Evolutionary conservation across 2,797 vertebrate genomes (phyloP).

Genomic region (Mus spretus): DNA sequence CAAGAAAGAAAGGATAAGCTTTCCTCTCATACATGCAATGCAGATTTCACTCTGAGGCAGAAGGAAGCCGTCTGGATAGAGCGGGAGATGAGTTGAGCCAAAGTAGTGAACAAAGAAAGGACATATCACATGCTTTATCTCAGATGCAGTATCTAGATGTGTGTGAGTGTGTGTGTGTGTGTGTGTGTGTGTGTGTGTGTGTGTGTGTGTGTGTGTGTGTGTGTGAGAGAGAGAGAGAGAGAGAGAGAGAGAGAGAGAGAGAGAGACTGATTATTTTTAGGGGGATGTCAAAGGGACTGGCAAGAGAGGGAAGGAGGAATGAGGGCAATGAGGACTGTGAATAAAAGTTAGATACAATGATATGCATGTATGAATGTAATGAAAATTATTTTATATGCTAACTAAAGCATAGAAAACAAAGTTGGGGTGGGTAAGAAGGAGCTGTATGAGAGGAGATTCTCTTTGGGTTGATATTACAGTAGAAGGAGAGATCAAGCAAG

Average conservation of each 20-base stretch:
- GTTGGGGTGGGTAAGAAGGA: neutral
- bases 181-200: neutral
- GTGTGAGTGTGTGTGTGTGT: neutral
- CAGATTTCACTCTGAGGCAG: neutral
- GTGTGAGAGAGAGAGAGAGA: too few species aligned
- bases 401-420: neutral
- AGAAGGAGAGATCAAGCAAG: neutral
- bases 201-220: neutral
- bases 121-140: neutral
- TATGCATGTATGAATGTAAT: neutral
- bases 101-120: neutral
- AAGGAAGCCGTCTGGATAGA: neutral
- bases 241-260: too few species aligned
- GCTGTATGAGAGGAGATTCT: neutral
- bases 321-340: neutral
- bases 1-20: neutral
- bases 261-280: neutral
- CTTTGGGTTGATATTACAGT: constrained; percentile 48
- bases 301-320: neutral
- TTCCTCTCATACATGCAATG: neutral
- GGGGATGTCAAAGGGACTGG: neutral
- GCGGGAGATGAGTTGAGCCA: neutral
- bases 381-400: neutral
- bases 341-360: neutral
- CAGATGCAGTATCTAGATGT: neutral